These are phyloP conservation scores for Sebastes cheni DNA, from an alignment of 2,797 vertebrate genomes.

Conservation along the genomic window DNA sequence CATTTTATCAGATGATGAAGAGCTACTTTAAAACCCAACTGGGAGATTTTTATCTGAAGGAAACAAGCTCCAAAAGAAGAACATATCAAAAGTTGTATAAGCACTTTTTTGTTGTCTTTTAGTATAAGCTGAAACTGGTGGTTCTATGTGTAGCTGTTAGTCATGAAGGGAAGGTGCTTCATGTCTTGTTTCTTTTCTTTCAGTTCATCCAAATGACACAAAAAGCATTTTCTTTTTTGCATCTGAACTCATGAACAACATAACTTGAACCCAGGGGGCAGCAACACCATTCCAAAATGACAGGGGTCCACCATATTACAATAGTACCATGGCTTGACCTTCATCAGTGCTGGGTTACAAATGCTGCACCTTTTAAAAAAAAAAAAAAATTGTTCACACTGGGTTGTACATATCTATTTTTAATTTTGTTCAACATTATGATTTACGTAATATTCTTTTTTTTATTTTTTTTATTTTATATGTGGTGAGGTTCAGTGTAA, in stretches of 20 bases:
- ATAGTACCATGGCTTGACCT: not conserved
- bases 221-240: not conserved
- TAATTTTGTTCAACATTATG: not conserved
- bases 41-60: not conserved
- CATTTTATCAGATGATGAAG: not conserved
- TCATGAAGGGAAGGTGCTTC: not conserved
- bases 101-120: not conserved
- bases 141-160: not conserved
- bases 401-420: not conserved
- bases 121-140: not conserved
- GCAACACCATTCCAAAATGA: not conserved
- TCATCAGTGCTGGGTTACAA: not conserved
- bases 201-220: not conserved
- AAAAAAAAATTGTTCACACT: not conserved
- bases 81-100: not conserved
- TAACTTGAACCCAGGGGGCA: too few species aligned
- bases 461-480: too few species aligned
- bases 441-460: too few species aligned
- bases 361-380: too few species aligned
- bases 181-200: not conserved
- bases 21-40: not conserved
- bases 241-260: not conserved
- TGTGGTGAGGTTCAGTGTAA: not conserved
- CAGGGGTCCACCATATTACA: not conserved
- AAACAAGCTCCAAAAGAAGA: not conserved